These are phyloP conservation scores for Drosophila insularis DNA, from an alignment of 1,140 invertebrate species.

Conservation along the genomic window DNA sequence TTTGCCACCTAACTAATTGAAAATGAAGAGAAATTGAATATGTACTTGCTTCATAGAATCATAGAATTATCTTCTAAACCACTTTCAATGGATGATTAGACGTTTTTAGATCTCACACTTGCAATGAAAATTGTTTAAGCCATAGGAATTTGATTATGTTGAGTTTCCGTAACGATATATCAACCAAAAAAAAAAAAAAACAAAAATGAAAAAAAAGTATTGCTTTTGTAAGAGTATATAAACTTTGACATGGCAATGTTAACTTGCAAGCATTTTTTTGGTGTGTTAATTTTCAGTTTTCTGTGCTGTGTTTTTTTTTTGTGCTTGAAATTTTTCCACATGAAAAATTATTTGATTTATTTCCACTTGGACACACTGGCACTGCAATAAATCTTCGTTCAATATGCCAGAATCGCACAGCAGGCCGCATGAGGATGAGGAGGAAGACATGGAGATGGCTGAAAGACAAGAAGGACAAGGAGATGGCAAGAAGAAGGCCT, in stretches of 20 bases:
- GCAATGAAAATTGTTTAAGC: too few relatives aligned
- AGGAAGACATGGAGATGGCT: neutral
- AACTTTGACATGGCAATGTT: constrained; percentile 4
- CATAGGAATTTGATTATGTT: constrained; percentile 56
- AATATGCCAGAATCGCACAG: constrained; percentile 70
- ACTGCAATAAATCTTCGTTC: constrained; percentile 81
- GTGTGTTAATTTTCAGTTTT: constrained; percentile 64
- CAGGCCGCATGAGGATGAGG: constrained; percentile 13
- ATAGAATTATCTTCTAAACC: too few relatives aligned
- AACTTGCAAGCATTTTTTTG: constrained; percentile 19
- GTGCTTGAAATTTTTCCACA: constrained; percentile 78
- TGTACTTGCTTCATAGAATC: too few relatives aligned
- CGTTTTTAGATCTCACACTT: too few relatives aligned
- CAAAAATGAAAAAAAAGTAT: neutral
- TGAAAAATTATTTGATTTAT: constrained; percentile 82
- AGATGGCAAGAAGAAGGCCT: neutral
- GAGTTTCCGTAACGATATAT: neutral
- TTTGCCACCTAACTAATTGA: neutral
- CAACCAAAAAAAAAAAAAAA: too few relatives aligned
- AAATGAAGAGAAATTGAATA: too few relatives aligned
- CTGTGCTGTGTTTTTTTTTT: constrained; percentile 19
- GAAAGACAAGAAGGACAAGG: too few relatives aligned
- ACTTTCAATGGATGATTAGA: too few relatives aligned
- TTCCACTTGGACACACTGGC: constrained; percentile 81
- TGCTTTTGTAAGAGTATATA: neutral